Evolutionary conservation across 2,113 vertebrate species (phyloP), one percentile per base, ranked within the genome.

Genomic region (Platysternon megacephalum): DNA sequence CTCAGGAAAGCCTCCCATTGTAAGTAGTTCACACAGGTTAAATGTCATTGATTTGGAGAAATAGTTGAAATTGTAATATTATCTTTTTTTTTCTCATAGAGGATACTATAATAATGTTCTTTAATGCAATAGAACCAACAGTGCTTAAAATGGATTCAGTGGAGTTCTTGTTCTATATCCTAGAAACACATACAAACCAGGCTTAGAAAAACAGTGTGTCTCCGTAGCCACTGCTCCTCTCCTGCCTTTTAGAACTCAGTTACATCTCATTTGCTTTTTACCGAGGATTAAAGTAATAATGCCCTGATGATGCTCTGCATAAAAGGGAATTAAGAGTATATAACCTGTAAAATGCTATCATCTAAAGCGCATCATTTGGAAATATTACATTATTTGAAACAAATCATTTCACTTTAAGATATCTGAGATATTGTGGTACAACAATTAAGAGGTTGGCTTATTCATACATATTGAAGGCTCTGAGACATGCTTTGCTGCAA

Each of bases 41-140:
- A 89, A 52, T 21, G 55, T 72, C 76, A 4, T 4, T 52, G 46
- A 53, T 11, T 74, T 56, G 39, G 72, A 39, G 14, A 88, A 28
- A 49, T 35, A 84, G 5, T 35, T 11, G 1, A 79, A 91, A 84
- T 49, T 51, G 84, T 85, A 13, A 10, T 32, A 5, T 2, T 2
- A 5, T 29, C 56, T 13, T 39, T 28, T 11, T 28, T 28, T 26
- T 2, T 0, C 53, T 0, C 0, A 0, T 58, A 4, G 32, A 46
- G 81, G 44, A 82, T 51, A 0, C 22, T 11, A 9, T 19, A 39
- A 0, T 19, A 2, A 0, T 0, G 5, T 14, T 44, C 21, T 83
- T 82, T 11, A 11, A 19, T 0, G 46, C 79, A 79, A 12, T n/a
- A 72, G 87, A 92, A 84, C 52, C 16, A 24, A 82, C 0, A 0